These are phyloP conservation scores for Narcine bancroftii DNA, from an alignment of 2,113 vertebrate species.

Conservation along the genomic window DNA sequence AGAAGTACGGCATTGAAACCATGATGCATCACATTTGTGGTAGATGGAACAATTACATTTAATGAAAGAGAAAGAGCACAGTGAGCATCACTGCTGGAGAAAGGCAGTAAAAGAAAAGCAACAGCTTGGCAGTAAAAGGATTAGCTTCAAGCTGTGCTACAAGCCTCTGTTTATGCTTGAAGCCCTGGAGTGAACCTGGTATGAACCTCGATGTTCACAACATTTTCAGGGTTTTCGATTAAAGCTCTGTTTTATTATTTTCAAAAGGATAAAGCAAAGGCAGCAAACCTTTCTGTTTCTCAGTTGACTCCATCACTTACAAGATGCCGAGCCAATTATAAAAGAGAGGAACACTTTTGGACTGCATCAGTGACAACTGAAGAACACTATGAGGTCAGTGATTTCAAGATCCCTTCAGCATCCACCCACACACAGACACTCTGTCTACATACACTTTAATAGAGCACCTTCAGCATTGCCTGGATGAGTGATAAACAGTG, in stretches of 20 bases:
- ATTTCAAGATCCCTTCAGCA: neutral
- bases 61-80: neutral
- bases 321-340: neutral
- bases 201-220: conserved; percentile 19
- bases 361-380: neutral
- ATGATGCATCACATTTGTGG: neutral
- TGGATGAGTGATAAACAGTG: neutral
- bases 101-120: neutral
- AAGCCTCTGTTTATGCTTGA: conserved; percentile 12
- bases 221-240: neutral
- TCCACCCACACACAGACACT: neutral
- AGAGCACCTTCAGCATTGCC: neutral
- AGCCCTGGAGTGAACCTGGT: conserved; percentile 9
- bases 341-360: neutral
- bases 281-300: conserved; percentile 17
- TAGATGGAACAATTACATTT: neutral
- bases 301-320: neutral
- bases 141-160: conserved; percentile 17
- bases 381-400: neutral
- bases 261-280: conserved; percentile 1
- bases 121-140: conserved; percentile 20
- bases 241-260: conserved; percentile 17
- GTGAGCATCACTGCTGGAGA: neutral
- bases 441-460: neutral
- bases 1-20: neutral